Evolutionary conservation across 2,888 invertebrate species (phyloP).

Genomic region (Clusia tigrina): DNA sequence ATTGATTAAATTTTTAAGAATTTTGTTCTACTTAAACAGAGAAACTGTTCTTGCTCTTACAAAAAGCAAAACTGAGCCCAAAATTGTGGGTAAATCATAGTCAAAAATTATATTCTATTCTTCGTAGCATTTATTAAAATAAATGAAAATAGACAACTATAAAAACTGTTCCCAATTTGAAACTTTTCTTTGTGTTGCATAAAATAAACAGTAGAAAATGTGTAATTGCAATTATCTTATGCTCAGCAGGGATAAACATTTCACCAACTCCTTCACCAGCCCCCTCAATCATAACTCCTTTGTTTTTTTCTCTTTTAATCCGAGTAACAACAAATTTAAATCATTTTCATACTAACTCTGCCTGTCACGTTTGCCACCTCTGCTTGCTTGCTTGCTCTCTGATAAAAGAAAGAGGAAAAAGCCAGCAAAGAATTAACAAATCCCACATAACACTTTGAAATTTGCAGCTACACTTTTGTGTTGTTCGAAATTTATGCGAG

Average conservation of each 20-base stretch:
- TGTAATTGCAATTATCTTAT: too few species aligned
- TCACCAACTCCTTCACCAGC: too few species aligned
- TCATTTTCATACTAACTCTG: constrained; percentile 5
- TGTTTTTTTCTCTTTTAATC: background rate
- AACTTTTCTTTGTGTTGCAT: constrained; percentile 5
- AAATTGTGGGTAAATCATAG: too few species aligned
- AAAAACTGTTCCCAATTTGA: background rate
- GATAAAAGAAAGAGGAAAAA: background rate
- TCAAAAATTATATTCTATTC: too few species aligned
- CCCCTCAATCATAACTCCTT: background rate
- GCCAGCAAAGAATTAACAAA: constrained; percentile 9
- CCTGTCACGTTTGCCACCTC: constrained; percentile 21
- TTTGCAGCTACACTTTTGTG: background rate
- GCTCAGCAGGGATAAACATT: too few species aligned
- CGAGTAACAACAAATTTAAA: background rate
- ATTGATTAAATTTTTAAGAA: too few species aligned
- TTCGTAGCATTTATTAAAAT: too few species aligned
- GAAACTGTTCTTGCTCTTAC: too few species aligned
- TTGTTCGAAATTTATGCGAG: constrained; percentile 49
- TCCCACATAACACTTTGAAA: constrained; percentile 15
- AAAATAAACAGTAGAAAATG: background rate
- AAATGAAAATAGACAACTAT: too few species aligned
- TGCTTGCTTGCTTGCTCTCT: constrained; percentile 2
- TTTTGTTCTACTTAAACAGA: too few species aligned
- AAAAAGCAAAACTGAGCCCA: too few species aligned